Conservation (phyloP, 2,797 vertebrate species). For the Sebastiscus albofasciatus region DNA sequence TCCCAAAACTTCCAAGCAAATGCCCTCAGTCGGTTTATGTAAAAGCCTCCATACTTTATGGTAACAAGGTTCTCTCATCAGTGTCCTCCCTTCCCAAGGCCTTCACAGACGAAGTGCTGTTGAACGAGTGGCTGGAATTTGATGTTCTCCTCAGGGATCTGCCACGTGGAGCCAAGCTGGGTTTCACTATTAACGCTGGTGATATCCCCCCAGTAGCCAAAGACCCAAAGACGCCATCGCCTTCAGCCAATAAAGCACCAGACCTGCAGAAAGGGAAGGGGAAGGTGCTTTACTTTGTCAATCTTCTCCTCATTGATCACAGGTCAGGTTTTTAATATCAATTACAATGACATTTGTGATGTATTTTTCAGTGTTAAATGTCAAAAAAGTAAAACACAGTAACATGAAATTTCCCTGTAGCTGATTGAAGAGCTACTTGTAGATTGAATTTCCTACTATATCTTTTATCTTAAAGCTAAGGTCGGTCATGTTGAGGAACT, state of each 20-base stretch:
- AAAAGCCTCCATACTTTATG: conserved; percentile 81
- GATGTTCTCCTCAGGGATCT: conserved; percentile 80
- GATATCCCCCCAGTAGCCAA: conserved; percentile 51
- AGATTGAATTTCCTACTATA: not conserved
- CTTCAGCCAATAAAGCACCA: conserved; percentile 35
- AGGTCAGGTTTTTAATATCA: conserved; percentile 55
- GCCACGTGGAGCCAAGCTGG: conserved; percentile 82
- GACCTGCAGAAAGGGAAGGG: conserved; percentile 72
- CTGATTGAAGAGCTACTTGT: not conserved
- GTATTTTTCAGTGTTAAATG: not conserved
- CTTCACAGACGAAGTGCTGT: conserved; percentile 83
- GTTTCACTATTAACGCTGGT: conserved; percentile 75
- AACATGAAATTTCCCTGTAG: not conserved
- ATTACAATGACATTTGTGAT: not conserved
- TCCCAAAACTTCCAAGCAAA: conserved; percentile 77
- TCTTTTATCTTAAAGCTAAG: not conserved
- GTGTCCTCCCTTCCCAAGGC: conserved; percentile 72
- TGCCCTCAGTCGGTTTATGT: conserved; percentile 75
- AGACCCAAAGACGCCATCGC: not conserved
- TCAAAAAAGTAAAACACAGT: not conserved
- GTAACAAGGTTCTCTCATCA: conserved; percentile 76
- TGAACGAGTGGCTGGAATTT: conserved; percentile 86
- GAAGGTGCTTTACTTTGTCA: conserved; percentile 83
- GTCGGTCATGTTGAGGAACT: not conserved
- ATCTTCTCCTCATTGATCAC: conserved; percentile 86